Evolutionary conservation across 2,113 vertebrate genomes (phyloP).

Genomic region (Stegastes partitus): DNA sequence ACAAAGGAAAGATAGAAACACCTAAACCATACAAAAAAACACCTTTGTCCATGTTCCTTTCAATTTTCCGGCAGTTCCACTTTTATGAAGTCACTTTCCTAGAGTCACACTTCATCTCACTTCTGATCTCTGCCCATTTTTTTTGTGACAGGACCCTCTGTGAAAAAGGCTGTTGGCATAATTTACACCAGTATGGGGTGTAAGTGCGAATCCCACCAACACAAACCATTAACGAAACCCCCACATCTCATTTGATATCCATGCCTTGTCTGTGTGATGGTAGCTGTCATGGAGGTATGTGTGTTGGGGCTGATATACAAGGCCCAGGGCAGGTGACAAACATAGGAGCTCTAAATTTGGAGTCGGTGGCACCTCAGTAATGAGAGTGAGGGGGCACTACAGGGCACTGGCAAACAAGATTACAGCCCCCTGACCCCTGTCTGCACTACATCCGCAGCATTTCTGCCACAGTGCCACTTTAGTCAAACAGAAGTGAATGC

Average conservation of each 20-base stretch:
- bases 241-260: constrained; percentile 39
- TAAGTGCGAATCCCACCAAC: constrained; percentile 37
- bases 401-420: constrained; percentile 38
- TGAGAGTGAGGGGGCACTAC: constrained; percentile 43
- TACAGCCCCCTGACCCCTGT: constrained; percentile 47
- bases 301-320: constrained; percentile 61
- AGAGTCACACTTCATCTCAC: constrained; percentile 48
- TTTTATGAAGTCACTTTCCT: constrained; percentile 29
- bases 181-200: constrained; percentile 68
- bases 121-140: constrained; percentile 51
- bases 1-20: background rate
- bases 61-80: constrained; percentile 1
- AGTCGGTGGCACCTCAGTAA: constrained; percentile 67
- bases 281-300: constrained; percentile 36
- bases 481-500: constrained; percentile 32
- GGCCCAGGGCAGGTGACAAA: constrained; percentile 66
- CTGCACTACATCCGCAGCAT: constrained; percentile 30
- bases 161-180: constrained; percentile 53
- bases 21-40: background rate
- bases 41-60: constrained; percentile 1
- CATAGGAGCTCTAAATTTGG: constrained; percentile 73
- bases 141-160: constrained; percentile 29
- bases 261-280: constrained; percentile 45
- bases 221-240: constrained; percentile 55
- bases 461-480: constrained; percentile 42